Evolutionary conservation across 1,140 invertebrate genomes (phyloP), one percentile per base, ranked within the genome.

Genomic region (Ceratina japonica): DNA sequence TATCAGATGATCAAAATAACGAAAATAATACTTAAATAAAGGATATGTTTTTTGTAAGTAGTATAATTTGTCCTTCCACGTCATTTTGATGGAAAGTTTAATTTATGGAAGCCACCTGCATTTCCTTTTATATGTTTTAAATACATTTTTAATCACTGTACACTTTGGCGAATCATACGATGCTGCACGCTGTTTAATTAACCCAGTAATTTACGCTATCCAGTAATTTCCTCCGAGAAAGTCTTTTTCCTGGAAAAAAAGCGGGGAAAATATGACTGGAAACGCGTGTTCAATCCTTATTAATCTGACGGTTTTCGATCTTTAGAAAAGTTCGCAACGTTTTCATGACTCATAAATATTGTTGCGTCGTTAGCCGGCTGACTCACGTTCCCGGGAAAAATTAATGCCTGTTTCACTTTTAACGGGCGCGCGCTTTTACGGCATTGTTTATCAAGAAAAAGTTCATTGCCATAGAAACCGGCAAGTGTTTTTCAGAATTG

Each of bases 291-390:
- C 15, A 16, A 70, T 13, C 51, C 24, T n/a, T 24, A 31, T 70
- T 70, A 70, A 70, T 31, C 16, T 22, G 13, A 4, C 24, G 18
- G 10, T n/a, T 27, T 69, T 52, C 16, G 22, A 22, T 59, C 56
- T 1, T 58, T 37, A 61, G 63, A 59, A 75, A 37, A 56, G 27
- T 22, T 18, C n/a, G 52, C 20, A 59, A n/a, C 18, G 63, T 59
- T 58, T 58, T 52, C 16, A 68, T 75, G 73, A 75, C 27, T 75
- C 73, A 68, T 68, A 27, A 65, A 66, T 49, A 22, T 37, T 22
- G 52, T 4, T 16, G 18, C 63, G 44, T 49, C 56, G 65, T 75
- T 64, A 56, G 52, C 20, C 31, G 16, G 20, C 31, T 68, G 73
- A 75, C n/a, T 75, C 63, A 68, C 27, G 31, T 68, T 22, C 52